Conservation (phyloP, 1,140 invertebrate genomes). For the Drosophila melanica region DNA sequence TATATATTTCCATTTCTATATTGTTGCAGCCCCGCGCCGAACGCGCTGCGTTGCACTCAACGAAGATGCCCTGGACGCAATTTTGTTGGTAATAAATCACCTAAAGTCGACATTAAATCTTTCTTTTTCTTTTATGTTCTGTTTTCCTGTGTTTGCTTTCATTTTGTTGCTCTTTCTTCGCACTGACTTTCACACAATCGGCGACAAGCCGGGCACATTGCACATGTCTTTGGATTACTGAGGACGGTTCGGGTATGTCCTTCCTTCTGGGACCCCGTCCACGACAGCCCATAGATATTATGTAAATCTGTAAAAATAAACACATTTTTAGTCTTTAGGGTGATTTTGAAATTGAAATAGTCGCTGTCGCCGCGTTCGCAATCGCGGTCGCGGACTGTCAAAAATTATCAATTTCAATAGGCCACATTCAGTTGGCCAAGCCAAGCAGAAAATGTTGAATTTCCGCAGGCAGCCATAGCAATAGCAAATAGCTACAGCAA, state of each 20-base stretch:
- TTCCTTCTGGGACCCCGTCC: constrained; percentile 3
- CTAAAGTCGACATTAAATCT: constrained; percentile 84
- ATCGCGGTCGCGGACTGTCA: constrained; percentile 27
- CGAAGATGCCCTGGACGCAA: constrained; percentile 77
- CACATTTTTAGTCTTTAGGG: constrained; percentile 49
- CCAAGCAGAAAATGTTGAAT: constrained; percentile 76
- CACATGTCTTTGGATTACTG: constrained; percentile 71
- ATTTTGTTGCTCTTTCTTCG: constrained; percentile 45
- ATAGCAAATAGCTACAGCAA: constrained; percentile 10
- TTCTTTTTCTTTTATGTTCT: constrained; percentile 52
- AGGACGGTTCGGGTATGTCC: constrained; percentile 11
- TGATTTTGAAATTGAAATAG: constrained; percentile 39
- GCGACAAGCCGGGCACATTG: constrained; percentile 50
- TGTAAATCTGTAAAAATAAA: constrained; percentile 50
- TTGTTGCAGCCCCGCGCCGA: constrained; percentile 33
- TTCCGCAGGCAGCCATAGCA: constrained; percentile 54
- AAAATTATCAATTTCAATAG: constrained; percentile 62
- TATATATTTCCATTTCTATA: constrained; percentile 59
- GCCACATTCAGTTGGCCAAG: constrained; percentile 58
- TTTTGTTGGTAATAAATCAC: constrained; percentile 84
- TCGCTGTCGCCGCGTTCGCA: constrained; percentile 7
- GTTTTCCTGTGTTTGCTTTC: constrained; percentile 53
- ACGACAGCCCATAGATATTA: constrained; percentile 23
- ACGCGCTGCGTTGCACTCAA: constrained; percentile 65
- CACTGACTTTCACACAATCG: constrained; percentile 72